Percentiles rank a stretch among this genome's conserved stretches.
phyloP scores from a whole-genome alignment of 2,888 invertebrate genomes.

The Patella caerulea region DNA sequence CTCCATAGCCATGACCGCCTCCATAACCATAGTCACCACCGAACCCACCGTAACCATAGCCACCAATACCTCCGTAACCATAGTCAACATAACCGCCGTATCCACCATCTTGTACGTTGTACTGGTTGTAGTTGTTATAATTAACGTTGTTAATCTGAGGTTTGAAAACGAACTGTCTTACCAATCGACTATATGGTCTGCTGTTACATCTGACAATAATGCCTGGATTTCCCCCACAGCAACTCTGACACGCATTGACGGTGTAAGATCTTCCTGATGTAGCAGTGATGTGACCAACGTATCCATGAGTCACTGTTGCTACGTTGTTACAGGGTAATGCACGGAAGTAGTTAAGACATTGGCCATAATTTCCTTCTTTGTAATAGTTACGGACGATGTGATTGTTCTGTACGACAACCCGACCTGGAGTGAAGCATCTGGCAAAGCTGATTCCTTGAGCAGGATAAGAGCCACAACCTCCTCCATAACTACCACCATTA shows the following conservation, averaged over 20 bases:
- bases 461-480: neutral
- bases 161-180: neutral
- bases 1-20: neutral
- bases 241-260: neutral
- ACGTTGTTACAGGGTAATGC: neutral
- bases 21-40: constrained; percentile 6
- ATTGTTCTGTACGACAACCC: neutral
- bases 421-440: neutral
- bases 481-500: neutral
- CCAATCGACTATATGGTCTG: neutral
- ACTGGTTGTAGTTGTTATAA: neutral
- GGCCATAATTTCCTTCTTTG: neutral
- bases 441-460: neutral
- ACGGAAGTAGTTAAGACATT: neutral
- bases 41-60: neutral
- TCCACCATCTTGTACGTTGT: neutral
- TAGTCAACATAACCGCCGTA: neutral
- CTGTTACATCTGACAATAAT: neutral
- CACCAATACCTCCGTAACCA: neutral
- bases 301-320: neutral
- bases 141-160: neutral
- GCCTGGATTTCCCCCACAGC: neutral
- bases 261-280: neutral
- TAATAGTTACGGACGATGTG: neutral
- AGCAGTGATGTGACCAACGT: neutral